Evolutionary conservation across 2,888 invertebrate genomes (phyloP), one percentile per base, ranked within the genome.

Genomic region (Idaea straminata): DNA sequence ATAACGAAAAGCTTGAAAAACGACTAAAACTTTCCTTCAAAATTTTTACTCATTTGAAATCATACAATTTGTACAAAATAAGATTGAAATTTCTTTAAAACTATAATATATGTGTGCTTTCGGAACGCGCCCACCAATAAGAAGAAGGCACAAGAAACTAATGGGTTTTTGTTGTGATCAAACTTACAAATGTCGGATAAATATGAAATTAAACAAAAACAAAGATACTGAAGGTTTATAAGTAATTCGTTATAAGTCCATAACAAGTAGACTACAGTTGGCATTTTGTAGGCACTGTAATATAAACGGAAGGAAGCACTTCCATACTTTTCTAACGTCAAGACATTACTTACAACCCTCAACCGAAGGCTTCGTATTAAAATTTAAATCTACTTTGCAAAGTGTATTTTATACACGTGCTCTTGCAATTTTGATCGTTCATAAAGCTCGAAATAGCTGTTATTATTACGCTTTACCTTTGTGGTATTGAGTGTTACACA

Each of bases 301-400:
- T 70, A 64, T 25, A 25, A 25, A 38, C 69, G 71, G 71, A 76
- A 70, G 74, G 74, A 71, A 80, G 80, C 81, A 77, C 78, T 73
- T 91, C 92, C 92, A 89, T 80, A 79, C 78, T 81, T 86, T 89
- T 84, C 87, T 80, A 88, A 89, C 88, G 83, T 78, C 81, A 87
- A 89, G 90, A 90, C 90, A 87, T 89, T 85, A 89, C 87, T 86
- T 85, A 86, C 88, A 85, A 88, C 91, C 92, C 91, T 86, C 91
- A 81, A 86, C 89, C 88, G 89, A 91, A 90, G 91, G 91, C 91
- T 88, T 86, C 84, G 91, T 92, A 91, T 92, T 92, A 92, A 92
- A 92, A 92, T 92, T 92, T 92, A 92, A 92, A 92, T 92, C 92
- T 92, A 92, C 92, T 92, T 92, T 91, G 87, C 90, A 88, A 92